These are phyloP conservation scores for Phoebastria nigripes DNA, from an alignment of 2,797 vertebrate genomes.

Conservation along the genomic window DNA sequence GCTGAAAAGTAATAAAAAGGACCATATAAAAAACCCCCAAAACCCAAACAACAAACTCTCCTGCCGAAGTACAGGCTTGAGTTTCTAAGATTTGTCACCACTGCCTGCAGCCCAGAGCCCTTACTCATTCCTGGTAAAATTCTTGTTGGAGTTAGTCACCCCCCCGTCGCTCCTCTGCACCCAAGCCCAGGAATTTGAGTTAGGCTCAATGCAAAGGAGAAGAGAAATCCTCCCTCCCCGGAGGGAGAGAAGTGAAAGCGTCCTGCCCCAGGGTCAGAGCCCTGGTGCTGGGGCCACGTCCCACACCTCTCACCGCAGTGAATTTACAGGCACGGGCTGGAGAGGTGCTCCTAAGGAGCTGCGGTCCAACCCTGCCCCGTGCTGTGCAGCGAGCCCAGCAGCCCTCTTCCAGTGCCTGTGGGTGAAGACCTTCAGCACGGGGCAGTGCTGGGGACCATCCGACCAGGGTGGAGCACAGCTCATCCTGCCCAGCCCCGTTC, in stretches of 20 bases:
- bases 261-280: background rate
- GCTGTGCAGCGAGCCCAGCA: background rate
- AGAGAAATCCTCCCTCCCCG: background rate
- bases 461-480: background rate
- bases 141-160: background rate
- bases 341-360: background rate
- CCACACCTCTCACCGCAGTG: background rate
- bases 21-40: background rate
- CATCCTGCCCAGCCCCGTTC: background rate
- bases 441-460: background rate
- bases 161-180: background rate
- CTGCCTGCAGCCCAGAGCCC: background rate
- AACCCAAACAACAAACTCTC: background rate
- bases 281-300: background rate
- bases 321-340: background rate
- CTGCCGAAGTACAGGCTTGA: background rate
- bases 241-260: background rate
- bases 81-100: constrained; percentile 4
- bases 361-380: background rate
- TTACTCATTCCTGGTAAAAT: background rate
- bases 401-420: background rate
- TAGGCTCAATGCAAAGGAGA: background rate
- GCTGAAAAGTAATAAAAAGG: background rate
- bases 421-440: background rate
- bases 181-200: background rate